Conservation (phyloP, 2,113 vertebrate species). For the Marmota flaviventris region DNA sequence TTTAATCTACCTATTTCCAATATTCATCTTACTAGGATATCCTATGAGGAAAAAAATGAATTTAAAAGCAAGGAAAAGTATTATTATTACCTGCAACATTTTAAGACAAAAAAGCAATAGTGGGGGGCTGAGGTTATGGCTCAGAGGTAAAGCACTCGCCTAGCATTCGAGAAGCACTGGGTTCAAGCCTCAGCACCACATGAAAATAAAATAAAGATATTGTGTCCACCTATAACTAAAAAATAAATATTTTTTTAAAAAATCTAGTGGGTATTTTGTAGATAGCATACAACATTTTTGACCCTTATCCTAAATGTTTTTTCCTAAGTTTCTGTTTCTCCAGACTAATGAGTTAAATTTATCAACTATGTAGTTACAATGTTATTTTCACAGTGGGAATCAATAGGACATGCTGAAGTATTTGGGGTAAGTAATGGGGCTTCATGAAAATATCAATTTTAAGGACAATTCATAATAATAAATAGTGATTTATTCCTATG, state of each 20-base stretch:
- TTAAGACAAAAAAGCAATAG: not conserved
- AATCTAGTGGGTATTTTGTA: not conserved
- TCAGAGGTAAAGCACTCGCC: too few relatives aligned
- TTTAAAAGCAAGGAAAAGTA: conserved; percentile 52
- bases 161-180: too few relatives aligned
- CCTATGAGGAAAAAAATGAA: not conserved
- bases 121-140: not conserved
- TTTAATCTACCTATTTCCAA: conserved; percentile 2
- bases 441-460: conserved; percentile 30
- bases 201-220: too few relatives aligned
- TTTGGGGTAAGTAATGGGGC: not conserved
- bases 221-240: too few relatives aligned
- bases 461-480: not conserved
- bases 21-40: not conserved
- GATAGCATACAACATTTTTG: conserved; percentile 45
- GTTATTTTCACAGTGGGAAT: conserved; percentile 58
- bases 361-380: not conserved
- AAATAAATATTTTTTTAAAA: too few relatives aligned
- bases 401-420: conserved; percentile 19
- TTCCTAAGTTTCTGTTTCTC: conserved; percentile 8
- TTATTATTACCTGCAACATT: conserved; percentile 38
- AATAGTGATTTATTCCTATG: not conserved
- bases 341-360: conserved; percentile 17
- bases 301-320: not conserved
- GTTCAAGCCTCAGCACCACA: too few relatives aligned